These are phyloP conservation scores for Myocastor coypus DNA, from an alignment of 2,113 vertebrate genomes.

Conservation along the genomic window DNA sequence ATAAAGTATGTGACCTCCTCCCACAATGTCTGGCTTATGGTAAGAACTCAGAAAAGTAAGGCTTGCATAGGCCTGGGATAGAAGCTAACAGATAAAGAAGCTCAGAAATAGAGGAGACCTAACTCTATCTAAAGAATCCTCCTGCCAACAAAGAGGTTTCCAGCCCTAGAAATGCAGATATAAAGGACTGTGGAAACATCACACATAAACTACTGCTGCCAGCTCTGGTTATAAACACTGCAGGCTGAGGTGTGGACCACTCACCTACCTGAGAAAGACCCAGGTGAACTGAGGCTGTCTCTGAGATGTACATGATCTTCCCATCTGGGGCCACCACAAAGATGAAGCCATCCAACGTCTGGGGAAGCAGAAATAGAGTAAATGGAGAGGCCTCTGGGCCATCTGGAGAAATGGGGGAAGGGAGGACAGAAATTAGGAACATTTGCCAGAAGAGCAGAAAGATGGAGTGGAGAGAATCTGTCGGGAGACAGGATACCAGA, in stretches of 20 bases:
- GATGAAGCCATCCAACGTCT: conserved; percentile 99
- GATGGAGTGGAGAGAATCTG: background rate
- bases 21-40: background rate
- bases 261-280: conserved; percentile 96
- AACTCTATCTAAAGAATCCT: background rate
- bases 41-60: background rate
- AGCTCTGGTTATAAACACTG: background rate
- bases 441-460: background rate
- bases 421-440: background rate
- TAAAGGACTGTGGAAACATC: background rate
- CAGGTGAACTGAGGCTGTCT: conserved; percentile 97
- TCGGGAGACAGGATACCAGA: background rate
- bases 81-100: background rate
- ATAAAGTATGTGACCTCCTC: background rate
- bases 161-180: background rate
- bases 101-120: background rate
- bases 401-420: background rate
- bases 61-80: background rate
- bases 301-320: conserved; percentile 99
- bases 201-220: conserved; percentile 2
- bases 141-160: background rate
- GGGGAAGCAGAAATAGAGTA: conserved; percentile 68
- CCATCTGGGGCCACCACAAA: conserved; percentile 99
- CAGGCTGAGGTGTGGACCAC: conserved; percentile 50
- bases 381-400: background rate